Percentiles rank a stretch among this genome's conserved stretches.
Conservation (phyloP, 2,113 vertebrate species). For the Spea bombifrons region DNA sequence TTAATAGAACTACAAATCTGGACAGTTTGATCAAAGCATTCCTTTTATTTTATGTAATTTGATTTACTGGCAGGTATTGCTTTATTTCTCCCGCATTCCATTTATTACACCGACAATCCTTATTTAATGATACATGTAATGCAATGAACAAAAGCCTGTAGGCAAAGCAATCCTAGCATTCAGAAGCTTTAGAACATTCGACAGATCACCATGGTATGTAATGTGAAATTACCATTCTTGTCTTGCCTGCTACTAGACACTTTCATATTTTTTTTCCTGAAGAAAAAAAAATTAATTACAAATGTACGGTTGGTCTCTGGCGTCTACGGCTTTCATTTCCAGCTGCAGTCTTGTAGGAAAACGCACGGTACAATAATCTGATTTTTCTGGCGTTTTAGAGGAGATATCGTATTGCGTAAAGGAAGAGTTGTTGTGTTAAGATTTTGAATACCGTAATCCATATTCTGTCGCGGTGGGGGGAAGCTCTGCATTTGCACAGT, state of each 20-base stretch:
- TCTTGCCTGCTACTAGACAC: background rate
- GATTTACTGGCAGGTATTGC: conserved; percentile 26
- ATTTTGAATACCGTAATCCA: no score
- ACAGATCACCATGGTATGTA: background rate
- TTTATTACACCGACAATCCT: conserved; percentile 10
- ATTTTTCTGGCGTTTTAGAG: no score
- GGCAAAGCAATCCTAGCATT: conserved; percentile 7
- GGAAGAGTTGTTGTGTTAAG: no score
- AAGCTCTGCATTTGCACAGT: background rate
- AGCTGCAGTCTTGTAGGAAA: no score
- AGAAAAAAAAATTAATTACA: background rate
- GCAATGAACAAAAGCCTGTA: conserved; percentile 8
- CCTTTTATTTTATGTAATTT: conserved; percentile 14
- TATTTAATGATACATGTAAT: conserved; percentile 22
- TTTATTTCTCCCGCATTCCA: conserved; percentile 25
- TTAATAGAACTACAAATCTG: conserved; percentile 19
- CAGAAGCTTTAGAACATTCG: conserved; percentile 3
- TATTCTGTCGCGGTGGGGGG: no score
- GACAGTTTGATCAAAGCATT: conserved; percentile 12
- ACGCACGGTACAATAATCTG: no score
- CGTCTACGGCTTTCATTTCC: no score
- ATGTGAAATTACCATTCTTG: conserved; percentile 3
- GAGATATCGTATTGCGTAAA: no score
- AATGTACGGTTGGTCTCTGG: background rate
- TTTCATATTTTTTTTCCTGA: background rate